Evolutionary conservation across 2,113 vertebrate species (phyloP), one percentile per base, ranked within the genome.

Genomic region (Triplophysa rosa): DNA sequence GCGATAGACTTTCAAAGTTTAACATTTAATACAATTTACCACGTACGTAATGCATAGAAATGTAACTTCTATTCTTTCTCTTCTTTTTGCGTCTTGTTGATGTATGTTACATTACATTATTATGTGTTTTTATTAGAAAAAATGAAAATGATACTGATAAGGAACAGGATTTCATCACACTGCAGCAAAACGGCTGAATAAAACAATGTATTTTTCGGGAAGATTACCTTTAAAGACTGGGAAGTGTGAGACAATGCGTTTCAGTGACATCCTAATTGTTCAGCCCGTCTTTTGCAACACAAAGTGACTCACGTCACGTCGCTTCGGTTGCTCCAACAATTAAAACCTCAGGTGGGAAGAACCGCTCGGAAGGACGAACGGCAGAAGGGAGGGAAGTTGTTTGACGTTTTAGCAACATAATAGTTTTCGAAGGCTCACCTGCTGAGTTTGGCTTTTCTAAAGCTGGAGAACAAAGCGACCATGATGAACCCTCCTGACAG

Each of bases 251-350:
- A 76, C 80, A 81, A 71, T 71, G 54, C 49, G 26, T 42, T 52
- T 59, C 23, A 58, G 66, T 72, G 82, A 71, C 78, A 82, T 21
- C n/a, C 72, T 81, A 88, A 86, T 84, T 81, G 82, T 64, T 42
- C 56, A 24, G 62, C 56, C 40, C 63, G 75, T 83, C 80, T 77
- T 75, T 64, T 54, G 73, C 66, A 81, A 54, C 82, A 82, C 80
- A 70, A 73, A 58, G 67, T 77, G 68, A 49, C 78, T 78, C 81
- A 29, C 58, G 68, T 65, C 67, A 59, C 61, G 56, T 67, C 52
- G 68, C 67, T 77, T 74, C 63, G 71, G 67, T 64, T 54, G 66
- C 45, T 79, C 17, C 67, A 64, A 71, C 74, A 85, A 83, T 82
- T 83, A 83, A 80, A 74, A 69, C 42, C 70, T 80, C 81, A 70